These are phyloP conservation scores for Hyperoodon ampullatus DNA, from an alignment of 2,113 vertebrate species.

Conservation along the genomic window DNA sequence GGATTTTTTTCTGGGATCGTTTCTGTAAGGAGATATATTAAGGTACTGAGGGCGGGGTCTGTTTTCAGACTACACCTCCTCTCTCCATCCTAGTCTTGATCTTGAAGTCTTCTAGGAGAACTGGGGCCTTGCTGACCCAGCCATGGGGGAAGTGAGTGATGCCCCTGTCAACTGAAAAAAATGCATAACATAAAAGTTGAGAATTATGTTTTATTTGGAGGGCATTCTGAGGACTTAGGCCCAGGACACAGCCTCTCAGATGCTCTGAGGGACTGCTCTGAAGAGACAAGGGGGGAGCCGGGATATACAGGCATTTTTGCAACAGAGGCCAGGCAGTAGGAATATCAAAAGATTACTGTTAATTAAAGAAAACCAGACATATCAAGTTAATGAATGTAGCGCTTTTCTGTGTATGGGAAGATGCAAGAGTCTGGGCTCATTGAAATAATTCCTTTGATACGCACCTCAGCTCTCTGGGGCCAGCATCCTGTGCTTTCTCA, in stretches of 20 bases:
- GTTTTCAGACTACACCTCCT: not conserved
- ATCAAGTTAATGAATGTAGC: not conserved
- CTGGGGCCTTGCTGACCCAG: too few species aligned
- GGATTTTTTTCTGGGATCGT: not conserved
- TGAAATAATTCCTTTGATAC: not conserved
- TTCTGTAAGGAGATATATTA: not conserved
- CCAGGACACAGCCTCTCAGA: not conserved
- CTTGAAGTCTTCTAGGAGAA: accelerated
- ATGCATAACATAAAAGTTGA: not conserved
- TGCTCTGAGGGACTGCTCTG: not conserved
- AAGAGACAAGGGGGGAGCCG: not conserved
- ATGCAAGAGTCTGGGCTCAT: not conserved
- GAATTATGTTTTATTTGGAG: not conserved
- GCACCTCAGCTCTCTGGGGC: not conserved
- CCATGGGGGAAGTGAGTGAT: too few species aligned
- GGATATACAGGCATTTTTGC: not conserved
- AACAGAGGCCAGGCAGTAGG: not conserved
- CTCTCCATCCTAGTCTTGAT: not conserved
- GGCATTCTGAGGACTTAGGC: not conserved
- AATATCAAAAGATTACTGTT: not conserved
- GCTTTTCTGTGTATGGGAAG: not conserved
- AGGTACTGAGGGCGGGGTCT: not conserved
- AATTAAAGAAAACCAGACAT: not conserved
- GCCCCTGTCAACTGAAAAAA: not conserved
- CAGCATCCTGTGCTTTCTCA: not conserved